Evolutionary conservation across 2,797 vertebrate genomes (phyloP), one percentile per base, ranked within the genome.

Genomic region (Erithacus rubecula): DNA sequence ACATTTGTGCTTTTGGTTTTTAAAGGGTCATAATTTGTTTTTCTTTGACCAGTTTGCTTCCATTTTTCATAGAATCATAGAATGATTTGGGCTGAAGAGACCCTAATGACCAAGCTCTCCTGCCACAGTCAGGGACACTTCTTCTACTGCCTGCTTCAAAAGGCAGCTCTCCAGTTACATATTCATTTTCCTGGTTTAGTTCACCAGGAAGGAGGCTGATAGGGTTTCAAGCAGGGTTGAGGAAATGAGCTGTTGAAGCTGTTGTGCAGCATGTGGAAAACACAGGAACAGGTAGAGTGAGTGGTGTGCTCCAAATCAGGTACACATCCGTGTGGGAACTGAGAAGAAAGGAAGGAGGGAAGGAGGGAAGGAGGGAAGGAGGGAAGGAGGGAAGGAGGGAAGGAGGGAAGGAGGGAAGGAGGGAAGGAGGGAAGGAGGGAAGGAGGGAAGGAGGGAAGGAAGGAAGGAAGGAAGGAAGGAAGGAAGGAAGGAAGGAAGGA

Each of bases 1-100:
- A 7, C 2, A 1, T 10, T 22, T 10, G 26, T 15, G 10, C 0
- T 12, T 58, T 58, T 14, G 6, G 3, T 58, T 64, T 65, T 27
- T 27, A 11, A 69, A 46, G 4, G 3, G 5, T 67, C 46, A 12
- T 36, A 5, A 24, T 9, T 52, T 39, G 2, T 2, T 77, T 91
- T 43, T 75, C n/a, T 30, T 80, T 16, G 14, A 29, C 7, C 24
- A 51, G 5, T 36, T 68, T 89, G 2, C 23, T 63, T 72, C 15
- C 8, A 11, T 71, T 6, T 36, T 43, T 41, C 36, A 62, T 1
- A 36, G 39, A 60, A 32, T 15, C 34, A 19, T 5, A 18, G 34
- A 62, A 55, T 7, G 7, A 2, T 20, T 68, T 49, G 47, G 4
- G 5, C 20, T 37, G 47, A 32, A n/a, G 9, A 7, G 34, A 26